Percentiles rank a stretch among this genome's conserved stretches.
Evolutionary conservation across 2,797 vertebrate genomes (phyloP).

Genomic region (Lycodopsis pacificus): DNA sequence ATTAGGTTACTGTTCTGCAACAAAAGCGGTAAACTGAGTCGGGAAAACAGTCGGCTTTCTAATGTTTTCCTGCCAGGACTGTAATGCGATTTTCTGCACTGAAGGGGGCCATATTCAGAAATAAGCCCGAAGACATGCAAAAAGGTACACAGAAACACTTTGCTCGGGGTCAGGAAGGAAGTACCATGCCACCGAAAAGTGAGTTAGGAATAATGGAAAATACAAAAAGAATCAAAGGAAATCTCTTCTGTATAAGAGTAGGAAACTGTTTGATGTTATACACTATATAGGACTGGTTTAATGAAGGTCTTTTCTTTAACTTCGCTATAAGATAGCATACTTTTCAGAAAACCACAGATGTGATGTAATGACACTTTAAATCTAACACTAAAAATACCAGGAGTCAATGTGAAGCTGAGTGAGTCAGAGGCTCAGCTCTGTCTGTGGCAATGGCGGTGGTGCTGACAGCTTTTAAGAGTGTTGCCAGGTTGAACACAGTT

Average conservation of each 20-base stretch:
- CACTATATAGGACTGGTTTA: conserved; percentile 12
- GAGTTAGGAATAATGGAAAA: conserved; percentile 68
- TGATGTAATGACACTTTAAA: conserved; percentile 41
- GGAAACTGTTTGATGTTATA: conserved; percentile 52
- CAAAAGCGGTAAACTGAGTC: conserved; percentile 74
- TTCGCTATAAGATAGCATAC: not conserved
- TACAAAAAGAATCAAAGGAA: conserved; percentile 66
- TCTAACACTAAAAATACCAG: conserved; percentile 33
- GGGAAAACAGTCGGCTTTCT: conserved; percentile 65
- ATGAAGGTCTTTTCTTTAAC: conserved; percentile 20
- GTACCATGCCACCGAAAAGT: conserved; percentile 64
- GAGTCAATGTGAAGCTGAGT: conserved; percentile 7
- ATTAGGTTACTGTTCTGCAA: conserved; percentile 77
- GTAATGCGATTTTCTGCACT: conserved; percentile 82
- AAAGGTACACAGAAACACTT: conserved; percentile 60
- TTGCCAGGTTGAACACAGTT: conserved; percentile 34
- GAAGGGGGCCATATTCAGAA: conserved; percentile 67
- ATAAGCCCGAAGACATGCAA: conserved; percentile 71
- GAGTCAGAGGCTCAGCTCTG: conserved; percentile 24
- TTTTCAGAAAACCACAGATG: conserved; percentile 16
- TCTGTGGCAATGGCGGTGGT: not conserved
- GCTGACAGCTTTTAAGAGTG: conserved; percentile 45
- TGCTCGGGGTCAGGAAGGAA: conserved; percentile 77
- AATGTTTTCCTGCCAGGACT: conserved; percentile 65
- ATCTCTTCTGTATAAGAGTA: conserved; percentile 30